phyloP scores from a whole-genome alignment of 2,888 invertebrate species.

The Neoitamus cyanurus region DNA sequence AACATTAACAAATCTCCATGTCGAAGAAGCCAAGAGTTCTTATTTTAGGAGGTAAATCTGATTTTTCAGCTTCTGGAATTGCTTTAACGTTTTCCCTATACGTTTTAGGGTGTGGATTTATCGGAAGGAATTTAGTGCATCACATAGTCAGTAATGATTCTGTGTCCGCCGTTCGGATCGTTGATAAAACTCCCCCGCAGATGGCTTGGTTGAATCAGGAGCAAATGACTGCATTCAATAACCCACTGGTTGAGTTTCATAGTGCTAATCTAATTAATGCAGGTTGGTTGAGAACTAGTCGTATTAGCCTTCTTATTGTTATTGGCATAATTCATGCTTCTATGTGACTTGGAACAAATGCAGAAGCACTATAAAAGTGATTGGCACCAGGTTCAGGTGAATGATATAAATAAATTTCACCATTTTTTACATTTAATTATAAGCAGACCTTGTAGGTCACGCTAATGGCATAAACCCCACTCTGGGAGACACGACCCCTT shows the following conservation, averaged over 20 bases:
- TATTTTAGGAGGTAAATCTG: slow-evolving; percentile 63
- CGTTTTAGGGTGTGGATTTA: slow-evolving; percentile 87
- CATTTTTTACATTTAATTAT: background rate
- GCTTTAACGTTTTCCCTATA: background rate
- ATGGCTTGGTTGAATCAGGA: slow-evolving; percentile 86
- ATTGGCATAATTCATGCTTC: too few relatives aligned
- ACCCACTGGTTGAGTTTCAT: slow-evolving; percentile 84
- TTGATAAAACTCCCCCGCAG: slow-evolving; percentile 94
- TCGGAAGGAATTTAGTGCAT: slow-evolving; percentile 88
- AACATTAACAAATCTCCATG: background rate
- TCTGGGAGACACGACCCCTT: too few relatives aligned
- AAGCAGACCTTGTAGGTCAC: background rate
- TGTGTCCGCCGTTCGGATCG: slow-evolving; percentile 80
- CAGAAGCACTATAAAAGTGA: too few relatives aligned
- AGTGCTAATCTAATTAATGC: slow-evolving; percentile 92
- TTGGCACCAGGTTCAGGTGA: too few relatives aligned
- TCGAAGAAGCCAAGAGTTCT: slow-evolving; percentile 64
- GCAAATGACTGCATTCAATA: slow-evolving; percentile 79
- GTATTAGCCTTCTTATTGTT: background rate
- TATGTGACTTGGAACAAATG: too few relatives aligned
- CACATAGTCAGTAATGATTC: slow-evolving; percentile 82
- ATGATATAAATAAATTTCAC: background rate
- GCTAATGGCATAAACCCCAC: too few relatives aligned
- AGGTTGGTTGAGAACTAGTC: slow-evolving; percentile 69
- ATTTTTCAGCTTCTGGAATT: background rate